Percentiles rank a stretch among this genome's conserved stretches.
phyloP scores from a whole-genome alignment of 2,888 invertebrate genomes.

The Prosapia bicincta region DNA sequence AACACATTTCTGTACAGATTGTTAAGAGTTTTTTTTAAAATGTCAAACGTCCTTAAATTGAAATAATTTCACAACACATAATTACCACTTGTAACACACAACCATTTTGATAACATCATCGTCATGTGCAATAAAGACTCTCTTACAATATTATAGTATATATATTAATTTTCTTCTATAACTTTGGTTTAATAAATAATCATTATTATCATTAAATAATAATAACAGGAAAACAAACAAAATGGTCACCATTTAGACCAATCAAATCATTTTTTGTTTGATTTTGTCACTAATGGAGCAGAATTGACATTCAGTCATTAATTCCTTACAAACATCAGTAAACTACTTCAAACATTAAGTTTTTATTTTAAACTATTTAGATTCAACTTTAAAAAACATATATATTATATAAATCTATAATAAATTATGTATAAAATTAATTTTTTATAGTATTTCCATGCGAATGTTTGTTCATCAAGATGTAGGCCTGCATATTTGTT shows the following conservation, averaged over 20 bases:
- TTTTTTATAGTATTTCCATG: background rate
- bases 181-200: background rate
- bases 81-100: background rate
- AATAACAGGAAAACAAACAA: background rate
- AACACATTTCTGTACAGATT: background rate
- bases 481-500: background rate
- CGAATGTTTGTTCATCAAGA: background rate
- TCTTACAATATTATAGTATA: background rate
- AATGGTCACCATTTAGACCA: background rate
- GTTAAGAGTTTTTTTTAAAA: background rate
- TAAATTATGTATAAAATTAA: background rate
- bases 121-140: background rate
- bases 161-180: conserved; percentile 2
- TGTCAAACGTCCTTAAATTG: background rate
- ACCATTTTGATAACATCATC: background rate
- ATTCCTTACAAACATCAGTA: background rate
- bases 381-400: background rate
- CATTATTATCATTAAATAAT: background rate
- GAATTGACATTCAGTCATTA: background rate
- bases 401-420: conserved; percentile 2
- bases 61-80: background rate
- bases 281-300: background rate
- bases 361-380: background rate
- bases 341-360: background rate
- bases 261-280: background rate